Evolutionary conservation across 2,888 invertebrate species (phyloP).

Genomic region (Epirrhoe alternata): DNA sequence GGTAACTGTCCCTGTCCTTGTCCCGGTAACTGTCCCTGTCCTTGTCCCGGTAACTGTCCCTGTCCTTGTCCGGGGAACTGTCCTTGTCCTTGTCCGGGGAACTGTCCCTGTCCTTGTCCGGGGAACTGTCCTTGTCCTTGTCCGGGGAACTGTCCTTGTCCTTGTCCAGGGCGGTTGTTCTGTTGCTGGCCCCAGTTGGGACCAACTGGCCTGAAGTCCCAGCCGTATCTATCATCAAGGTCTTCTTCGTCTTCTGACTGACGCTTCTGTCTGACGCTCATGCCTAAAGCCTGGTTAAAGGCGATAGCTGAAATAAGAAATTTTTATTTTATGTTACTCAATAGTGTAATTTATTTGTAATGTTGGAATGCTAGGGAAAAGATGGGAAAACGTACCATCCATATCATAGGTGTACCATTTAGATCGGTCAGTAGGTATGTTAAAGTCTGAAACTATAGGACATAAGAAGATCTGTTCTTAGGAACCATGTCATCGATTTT

Average conservation of each 20-base stretch:
- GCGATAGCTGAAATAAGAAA: slow-evolving; percentile 55
- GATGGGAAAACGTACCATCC: background rate
- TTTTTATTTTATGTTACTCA: background rate
- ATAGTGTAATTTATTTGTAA: background rate
- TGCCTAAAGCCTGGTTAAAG: slow-evolving; percentile 49
- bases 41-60: slow-evolving; percentile 38
- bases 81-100: slow-evolving; percentile 32
- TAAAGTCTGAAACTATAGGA: too few species aligned
- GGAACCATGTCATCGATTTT: too few species aligned
- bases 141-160: slow-evolving; percentile 31
- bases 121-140: slow-evolving; percentile 35
- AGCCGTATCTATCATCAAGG: slow-evolving; percentile 69
- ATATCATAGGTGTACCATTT: too few species aligned
- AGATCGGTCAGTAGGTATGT: too few species aligned
- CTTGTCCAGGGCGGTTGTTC: slow-evolving; percentile 29
- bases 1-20: slow-evolving; percentile 39
- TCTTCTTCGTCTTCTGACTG: slow-evolving; percentile 50
- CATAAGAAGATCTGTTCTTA: too few species aligned
- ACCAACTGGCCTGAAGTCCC: slow-evolving; percentile 38
- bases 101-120: slow-evolving; percentile 30
- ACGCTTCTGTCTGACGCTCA: slow-evolving; percentile 55
- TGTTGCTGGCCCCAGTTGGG: slow-evolving; percentile 21
- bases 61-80: slow-evolving; percentile 39
- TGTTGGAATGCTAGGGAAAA: background rate
- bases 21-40: slow-evolving; percentile 35